Evolutionary conservation across 2,113 vertebrate genomes (phyloP), one percentile per base, ranked within the genome.

Genomic region (Plectropomus leopardus): DNA sequence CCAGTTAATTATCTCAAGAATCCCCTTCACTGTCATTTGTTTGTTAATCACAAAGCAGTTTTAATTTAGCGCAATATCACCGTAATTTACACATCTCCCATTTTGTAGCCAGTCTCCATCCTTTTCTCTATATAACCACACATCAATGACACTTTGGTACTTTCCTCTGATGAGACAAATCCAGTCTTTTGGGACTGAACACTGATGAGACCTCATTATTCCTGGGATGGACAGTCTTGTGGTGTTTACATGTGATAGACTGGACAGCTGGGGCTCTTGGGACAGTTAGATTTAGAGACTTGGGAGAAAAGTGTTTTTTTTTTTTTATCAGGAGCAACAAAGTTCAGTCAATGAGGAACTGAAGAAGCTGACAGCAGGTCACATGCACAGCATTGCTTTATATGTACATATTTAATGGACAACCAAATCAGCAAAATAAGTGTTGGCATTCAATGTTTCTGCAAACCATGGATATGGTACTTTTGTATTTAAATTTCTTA

Each of bases 341-440:
- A 63, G 72, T 45, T 64, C 17, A 24, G 24, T 85, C 76, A 67
- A 54, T 78, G 64, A 66, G 66, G 67, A 50, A 6, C 36, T 50
- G 40, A 45, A 24, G 45, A 50, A 15, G 21, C 47, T 34, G 57
- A 59, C 57, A 45, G 42, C 24, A 0, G 48, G 45, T 81, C 50
- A 34, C 26, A 42, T 11, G 1, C 61, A 30, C 30, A 36, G 11
- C 45, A 45, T 50, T 50, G 48, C 40, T 58, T 42, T 53, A 44
- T 61, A 74, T 67, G 50, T 23, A 51, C 42, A 3, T 7, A n/a
- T 28, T 45, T 17, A 11, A 19, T 13, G 48, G n/a, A 36, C 34
- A 7, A 36, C 34, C 34, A 2, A 36, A 9, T 36, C 34, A 1
- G 7, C 34, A 36, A 10, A 40, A 40, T 40, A 40, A 40, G 11